Base-by-base conservation (phyloP, 2,888 invertebrate genomes). In the Campaea margaritaria region DNA sequence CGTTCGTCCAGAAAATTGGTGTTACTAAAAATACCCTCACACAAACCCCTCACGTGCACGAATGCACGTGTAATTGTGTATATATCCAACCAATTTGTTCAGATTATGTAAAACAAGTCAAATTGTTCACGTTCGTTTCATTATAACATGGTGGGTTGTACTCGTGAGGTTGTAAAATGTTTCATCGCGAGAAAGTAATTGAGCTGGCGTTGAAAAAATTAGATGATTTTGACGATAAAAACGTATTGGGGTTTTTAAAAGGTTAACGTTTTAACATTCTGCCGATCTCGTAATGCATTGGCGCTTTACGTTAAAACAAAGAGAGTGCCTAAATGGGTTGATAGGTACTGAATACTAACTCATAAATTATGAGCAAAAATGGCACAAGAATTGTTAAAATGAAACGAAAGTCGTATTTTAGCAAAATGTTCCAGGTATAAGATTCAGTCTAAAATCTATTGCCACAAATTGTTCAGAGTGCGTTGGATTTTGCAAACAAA, bases 101-200 rank as follows among this genome's bases (percentile, higher is more conserved):
- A 82, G 85, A 84, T 88, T 85, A 87, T 84, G 85, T 81, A 81
- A 82, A 83, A 81, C 78, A 78, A 69, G 74, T 70, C 67, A 75
- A 83, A 84, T 84, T 85, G 85, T 83, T 82, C 80, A 14, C 75
- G 73, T 81, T 50, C 13, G 81, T 83, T 85, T 82, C 76, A 81
- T 83, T 81, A 80, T 79, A 81, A 81, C 31, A 31, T 31, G 31
- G n/a, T 27, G 7, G 2, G 27, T 9, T 31, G 31, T 31, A 31
- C 31, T 7, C 31, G 31, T 12, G 15, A 83, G 80, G 81, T 78
- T 83, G 83, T 88, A 63, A 86, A 87, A 87, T 85, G 81, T 83
- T 82, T 79, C 81, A 82, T 78, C 60, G 72, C 58, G 72, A 79
- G 65, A 74, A 71, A 83, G 80, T 82, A 79, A 73, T 72, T 77